phyloP scores from a whole-genome alignment of 2,113 vertebrate species.

The Solea senegalensis region DNA sequence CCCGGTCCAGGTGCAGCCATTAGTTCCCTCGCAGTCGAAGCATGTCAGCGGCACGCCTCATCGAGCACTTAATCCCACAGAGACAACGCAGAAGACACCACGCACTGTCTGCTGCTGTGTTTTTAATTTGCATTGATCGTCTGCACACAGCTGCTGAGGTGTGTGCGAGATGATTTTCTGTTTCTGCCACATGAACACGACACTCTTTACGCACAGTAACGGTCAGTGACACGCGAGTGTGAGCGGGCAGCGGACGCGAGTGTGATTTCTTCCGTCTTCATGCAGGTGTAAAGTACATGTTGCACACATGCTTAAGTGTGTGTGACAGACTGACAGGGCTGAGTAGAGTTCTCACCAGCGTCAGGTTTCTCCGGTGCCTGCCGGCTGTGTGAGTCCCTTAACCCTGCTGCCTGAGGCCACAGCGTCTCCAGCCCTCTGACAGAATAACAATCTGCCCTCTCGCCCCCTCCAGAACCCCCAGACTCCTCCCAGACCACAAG shows the following conservation, averaged over 20 bases:
- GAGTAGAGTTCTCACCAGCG: conserved; percentile 75
- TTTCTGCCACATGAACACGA: conserved; percentile 16
- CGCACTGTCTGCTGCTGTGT: conserved; percentile 31
- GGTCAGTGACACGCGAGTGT: background rate
- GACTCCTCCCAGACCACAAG: conserved; percentile 46
- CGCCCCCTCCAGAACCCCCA: conserved; percentile 28
- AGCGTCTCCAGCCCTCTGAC: conserved; percentile 61
- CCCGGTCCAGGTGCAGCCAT: conserved; percentile 52
- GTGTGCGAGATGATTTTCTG: conserved; percentile 7
- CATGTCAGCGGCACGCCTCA: conserved; percentile 40
- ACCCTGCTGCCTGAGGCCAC: conserved; percentile 67
- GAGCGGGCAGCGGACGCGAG: background rate
- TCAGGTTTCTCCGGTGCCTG: conserved; percentile 72
- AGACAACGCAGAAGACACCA: conserved; percentile 50
- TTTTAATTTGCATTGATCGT: conserved; percentile 52
- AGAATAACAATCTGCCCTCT: conserved; percentile 67
- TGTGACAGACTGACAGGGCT: conserved; percentile 57
- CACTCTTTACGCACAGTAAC: background rate
- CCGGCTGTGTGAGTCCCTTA: conserved; percentile 51
- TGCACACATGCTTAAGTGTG: conserved; percentile 47
- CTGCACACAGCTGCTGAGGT: background rate
- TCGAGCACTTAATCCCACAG: conserved; percentile 54
- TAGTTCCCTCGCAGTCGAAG: conserved; percentile 27
- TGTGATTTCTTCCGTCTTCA: conserved; percentile 14
- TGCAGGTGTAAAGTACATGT: conserved; percentile 52